These are phyloP conservation scores for Drosophila conformis DNA, from an alignment of 2,888 invertebrate species.

Conservation along the genomic window DNA sequence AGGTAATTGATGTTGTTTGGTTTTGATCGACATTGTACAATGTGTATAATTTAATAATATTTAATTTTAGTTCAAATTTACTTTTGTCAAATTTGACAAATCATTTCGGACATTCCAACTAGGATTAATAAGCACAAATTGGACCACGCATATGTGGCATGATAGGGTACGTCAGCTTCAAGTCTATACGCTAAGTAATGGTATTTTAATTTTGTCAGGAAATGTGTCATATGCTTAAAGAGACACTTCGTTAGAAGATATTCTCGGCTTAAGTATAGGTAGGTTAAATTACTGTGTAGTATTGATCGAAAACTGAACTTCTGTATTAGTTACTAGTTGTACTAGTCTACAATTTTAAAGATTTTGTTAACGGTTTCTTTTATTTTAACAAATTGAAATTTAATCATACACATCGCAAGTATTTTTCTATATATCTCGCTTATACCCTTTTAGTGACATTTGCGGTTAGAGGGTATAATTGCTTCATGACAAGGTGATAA, in stretches of 20 bases:
- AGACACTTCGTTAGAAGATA: too few species aligned
- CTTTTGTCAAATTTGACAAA: background rate
- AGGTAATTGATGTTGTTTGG: background rate
- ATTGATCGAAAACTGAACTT: background rate
- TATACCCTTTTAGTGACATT: background rate
- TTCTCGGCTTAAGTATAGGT: too few species aligned
- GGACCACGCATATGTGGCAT: background rate
- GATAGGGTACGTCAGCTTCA: too few species aligned
- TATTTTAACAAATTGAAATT: background rate
- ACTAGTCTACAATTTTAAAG: background rate
- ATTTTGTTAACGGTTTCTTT: background rate
- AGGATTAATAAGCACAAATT: background rate
- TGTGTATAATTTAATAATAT: background rate
- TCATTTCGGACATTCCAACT: background rate
- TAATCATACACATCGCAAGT: too few species aligned
- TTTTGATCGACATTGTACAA: background rate
- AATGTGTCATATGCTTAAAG: too few species aligned
- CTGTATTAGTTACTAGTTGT: background rate
- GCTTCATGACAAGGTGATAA: conserved; percentile 21
- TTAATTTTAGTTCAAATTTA: background rate
- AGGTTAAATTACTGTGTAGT: background rate
- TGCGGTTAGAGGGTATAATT: conserved; percentile 1
- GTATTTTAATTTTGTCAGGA: background rate
- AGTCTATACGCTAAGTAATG: background rate
- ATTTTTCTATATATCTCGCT: background rate